Evolutionary conservation across 2,797 vertebrate genomes (phyloP).

Genomic region (Notolabrus celidotus): DNA sequence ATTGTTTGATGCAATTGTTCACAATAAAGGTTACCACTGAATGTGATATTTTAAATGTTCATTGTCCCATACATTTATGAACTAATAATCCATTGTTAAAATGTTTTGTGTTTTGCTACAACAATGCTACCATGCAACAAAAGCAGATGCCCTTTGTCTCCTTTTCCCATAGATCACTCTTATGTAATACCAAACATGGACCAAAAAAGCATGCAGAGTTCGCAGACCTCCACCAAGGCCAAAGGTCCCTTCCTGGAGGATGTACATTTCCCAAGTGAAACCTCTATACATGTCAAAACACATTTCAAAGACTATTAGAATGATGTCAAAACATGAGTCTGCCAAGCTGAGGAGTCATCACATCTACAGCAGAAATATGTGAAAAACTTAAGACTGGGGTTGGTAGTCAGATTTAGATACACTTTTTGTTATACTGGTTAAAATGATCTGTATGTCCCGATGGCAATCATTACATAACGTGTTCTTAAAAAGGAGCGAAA

Average conservation of each 20-base stretch:
- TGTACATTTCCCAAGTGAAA: background rate
- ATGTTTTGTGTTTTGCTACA: background rate
- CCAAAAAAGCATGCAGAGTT: background rate
- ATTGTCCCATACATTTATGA: constrained; percentile 16
- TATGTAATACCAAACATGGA: background rate
- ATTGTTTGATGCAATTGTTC: constrained; percentile 11
- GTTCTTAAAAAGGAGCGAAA: too few relatives aligned
- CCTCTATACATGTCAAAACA: background rate
- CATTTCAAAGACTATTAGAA: too few relatives aligned
- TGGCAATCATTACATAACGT: too few relatives aligned
- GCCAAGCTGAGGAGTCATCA: too few relatives aligned
- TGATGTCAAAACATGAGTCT: background rate
- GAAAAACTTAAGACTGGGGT: too few relatives aligned
- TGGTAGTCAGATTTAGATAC: too few relatives aligned
- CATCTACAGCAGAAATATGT: too few relatives aligned
- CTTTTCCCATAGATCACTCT: background rate
- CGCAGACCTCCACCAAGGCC: background rate
- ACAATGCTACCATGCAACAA: constrained; percentile 25
- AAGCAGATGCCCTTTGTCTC: constrained; percentile 4
- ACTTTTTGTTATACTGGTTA: too few relatives aligned
- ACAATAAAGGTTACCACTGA: constrained; percentile 10
- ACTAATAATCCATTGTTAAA: background rate
- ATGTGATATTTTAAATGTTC: constrained; percentile 9
- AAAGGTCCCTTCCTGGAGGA: background rate
- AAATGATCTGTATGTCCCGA: too few relatives aligned